Evolutionary conservation across 2,113 vertebrate species (phyloP).

Genomic region (Cyanistes caeruleus): DNA sequence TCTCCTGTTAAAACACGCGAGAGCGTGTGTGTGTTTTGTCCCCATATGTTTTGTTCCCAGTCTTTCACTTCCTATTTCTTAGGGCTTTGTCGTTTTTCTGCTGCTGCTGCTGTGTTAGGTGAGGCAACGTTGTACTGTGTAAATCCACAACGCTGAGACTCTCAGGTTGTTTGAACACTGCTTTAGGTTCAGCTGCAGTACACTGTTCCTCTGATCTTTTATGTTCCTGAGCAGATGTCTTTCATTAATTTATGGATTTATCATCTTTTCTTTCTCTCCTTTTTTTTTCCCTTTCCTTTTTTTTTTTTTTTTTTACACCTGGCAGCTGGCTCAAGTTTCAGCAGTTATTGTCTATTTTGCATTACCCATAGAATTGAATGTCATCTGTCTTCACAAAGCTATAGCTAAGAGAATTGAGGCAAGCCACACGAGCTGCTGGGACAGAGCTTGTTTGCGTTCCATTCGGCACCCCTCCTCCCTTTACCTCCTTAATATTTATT

Average conservation of each 20-base stretch:
- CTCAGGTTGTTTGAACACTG: conserved; percentile 86
- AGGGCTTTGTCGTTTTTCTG: conserved; percentile 55
- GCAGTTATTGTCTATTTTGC: conserved; percentile 90
- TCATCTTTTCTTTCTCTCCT: conserved; percentile 83
- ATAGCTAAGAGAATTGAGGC: conserved; percentile 81
- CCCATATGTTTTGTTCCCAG: background rate
- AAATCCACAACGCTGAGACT: conserved; percentile 71
- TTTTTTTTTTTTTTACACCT: conserved; percentile 87
- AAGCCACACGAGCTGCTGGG: conserved; percentile 79
- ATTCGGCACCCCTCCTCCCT: conserved; percentile 70
- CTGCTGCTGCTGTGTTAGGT: conserved; percentile 65
- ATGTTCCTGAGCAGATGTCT: conserved; percentile 94
- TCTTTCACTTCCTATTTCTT: conserved; percentile 8
- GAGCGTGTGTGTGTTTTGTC: background rate
- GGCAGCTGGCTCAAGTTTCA: conserved; percentile 95
- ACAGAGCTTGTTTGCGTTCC: conserved; percentile 79
- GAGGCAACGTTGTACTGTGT: conserved; percentile 63
- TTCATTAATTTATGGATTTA: conserved; percentile 98
- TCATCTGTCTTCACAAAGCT: conserved; percentile 90
- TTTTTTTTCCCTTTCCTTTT: conserved; percentile 70
- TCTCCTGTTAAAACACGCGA: background rate
- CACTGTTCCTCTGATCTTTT: conserved; percentile 88
- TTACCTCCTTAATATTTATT: conserved; percentile 90
- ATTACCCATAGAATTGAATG: conserved; percentile 87
- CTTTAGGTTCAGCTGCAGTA: conserved; percentile 86